These are phyloP conservation scores for Trinectes maculatus DNA, from an alignment of 2,113 vertebrate genomes.

Conservation along the genomic window DNA sequence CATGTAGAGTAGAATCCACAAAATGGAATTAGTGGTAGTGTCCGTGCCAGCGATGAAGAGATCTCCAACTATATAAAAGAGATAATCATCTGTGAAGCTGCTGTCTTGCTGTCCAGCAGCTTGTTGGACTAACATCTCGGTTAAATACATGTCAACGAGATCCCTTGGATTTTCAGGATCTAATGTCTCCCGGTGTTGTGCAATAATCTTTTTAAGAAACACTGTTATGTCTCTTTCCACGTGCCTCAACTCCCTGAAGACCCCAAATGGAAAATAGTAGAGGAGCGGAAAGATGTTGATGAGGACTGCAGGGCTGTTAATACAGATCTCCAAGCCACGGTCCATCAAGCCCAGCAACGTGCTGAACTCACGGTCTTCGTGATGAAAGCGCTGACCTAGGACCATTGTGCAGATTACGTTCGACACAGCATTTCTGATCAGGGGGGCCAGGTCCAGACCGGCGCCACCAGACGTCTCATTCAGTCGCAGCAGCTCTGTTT, in stretches of 20 bases:
- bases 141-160: constrained; percentile 95
- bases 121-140: constrained; percentile 82
- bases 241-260: constrained; percentile 87
- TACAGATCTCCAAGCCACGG: constrained; percentile 85
- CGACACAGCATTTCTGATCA: constrained; percentile 88
- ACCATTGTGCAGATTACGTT: constrained; percentile 94
- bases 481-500: constrained; percentile 85
- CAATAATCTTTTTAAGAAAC: constrained; percentile 92
- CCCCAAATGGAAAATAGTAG: constrained; percentile 91
- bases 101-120: constrained; percentile 75
- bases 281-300: constrained; percentile 90
- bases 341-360: constrained; percentile 87
- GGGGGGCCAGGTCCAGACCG: constrained; percentile 80
- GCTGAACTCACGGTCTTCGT: constrained; percentile 87
- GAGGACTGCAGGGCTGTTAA: constrained; percentile 85
- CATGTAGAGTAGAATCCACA: constrained; percentile 97
- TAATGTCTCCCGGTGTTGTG: constrained; percentile 84
- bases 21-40: constrained; percentile 93
- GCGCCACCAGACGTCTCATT: constrained; percentile 47
- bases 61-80: constrained; percentile 95
- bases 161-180: constrained; percentile 88
- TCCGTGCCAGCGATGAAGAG: constrained; percentile 97
- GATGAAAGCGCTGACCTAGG: constrained; percentile 90
- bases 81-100: constrained; percentile 91
- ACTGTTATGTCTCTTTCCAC: constrained; percentile 88